Evolutionary conservation across 2,888 invertebrate genomes (phyloP).

Genomic region (Stictocephala bisonia): DNA sequence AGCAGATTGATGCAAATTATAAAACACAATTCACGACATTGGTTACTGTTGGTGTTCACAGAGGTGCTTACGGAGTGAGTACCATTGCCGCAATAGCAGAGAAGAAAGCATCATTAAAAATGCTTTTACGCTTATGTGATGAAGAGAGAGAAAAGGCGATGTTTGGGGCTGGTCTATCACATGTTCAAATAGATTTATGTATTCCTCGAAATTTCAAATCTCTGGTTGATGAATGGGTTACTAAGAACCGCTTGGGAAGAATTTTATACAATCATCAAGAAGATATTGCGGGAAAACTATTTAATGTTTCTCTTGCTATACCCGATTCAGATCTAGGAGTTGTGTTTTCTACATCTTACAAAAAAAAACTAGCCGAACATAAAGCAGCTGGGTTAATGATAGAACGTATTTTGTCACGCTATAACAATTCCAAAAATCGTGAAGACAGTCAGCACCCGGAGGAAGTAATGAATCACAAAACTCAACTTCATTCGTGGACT

Average conservation of each 20-base stretch:
- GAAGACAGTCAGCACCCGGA: not conserved
- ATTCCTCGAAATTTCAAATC: constrained; percentile 14
- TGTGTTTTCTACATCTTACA: not conserved
- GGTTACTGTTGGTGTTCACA: not conserved
- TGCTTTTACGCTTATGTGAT: not conserved
- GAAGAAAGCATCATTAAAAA: constrained; percentile 21
- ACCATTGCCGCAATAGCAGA: not conserved
- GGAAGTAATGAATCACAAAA: not conserved
- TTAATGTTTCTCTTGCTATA: constrained; percentile 16
- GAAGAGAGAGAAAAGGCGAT: not conserved
- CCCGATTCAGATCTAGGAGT: not conserved
- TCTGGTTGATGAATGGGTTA: constrained; percentile 9
- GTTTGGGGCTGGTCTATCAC: not conserved
- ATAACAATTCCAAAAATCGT: not conserved
- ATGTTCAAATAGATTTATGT: not conserved
- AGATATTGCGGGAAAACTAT: not conserved
- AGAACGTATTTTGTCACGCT: not conserved
- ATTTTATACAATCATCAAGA: not conserved
- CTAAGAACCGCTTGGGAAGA: not conserved
- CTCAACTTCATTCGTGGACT: not conserved
- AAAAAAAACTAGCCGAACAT: not conserved
- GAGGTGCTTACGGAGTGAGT: constrained; percentile 6
- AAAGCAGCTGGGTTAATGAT: constrained; percentile 1
- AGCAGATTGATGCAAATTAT: not conserved
- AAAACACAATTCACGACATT: not conserved